Evolutionary conservation across 2,113 vertebrate species (phyloP).

Genomic region (Opisthocomus hoazin): DNA sequence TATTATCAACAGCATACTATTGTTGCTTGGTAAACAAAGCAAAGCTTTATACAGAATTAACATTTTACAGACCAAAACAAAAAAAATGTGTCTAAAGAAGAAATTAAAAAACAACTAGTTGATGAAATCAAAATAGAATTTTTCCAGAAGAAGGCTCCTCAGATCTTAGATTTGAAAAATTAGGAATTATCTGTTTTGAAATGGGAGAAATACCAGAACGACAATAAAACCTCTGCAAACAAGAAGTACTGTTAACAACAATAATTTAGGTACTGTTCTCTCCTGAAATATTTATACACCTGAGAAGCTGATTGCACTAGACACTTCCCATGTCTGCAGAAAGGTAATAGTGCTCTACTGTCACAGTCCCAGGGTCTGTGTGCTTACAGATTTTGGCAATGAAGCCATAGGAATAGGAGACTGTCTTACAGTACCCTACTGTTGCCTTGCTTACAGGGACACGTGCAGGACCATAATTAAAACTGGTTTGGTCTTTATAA

Average conservation of each 20-base stretch:
- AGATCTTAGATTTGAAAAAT: neutral
- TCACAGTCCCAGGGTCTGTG: accelerated
- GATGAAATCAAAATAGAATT: neutral
- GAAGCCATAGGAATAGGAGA: neutral
- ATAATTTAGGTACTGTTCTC: neutral
- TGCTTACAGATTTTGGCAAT: neutral
- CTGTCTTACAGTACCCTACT: accelerated
- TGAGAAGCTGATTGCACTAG: neutral
- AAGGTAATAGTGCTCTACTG: neutral
- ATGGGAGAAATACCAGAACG: neutral
- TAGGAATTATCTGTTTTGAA: neutral
- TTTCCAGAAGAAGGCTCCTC: neutral
- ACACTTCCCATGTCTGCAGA: neutral
- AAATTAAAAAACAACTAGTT: neutral
- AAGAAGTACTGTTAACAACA: neutral
- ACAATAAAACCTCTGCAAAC: neutral
- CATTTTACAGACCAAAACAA: neutral
- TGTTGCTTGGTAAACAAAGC: neutral
- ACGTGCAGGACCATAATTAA: neutral
- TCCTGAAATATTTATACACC: neutral
- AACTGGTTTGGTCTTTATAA: neutral
- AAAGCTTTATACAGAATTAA: neutral
- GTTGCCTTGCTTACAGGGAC: neutral
- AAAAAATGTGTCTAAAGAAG: neutral
- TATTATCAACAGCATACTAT: neutral